Base-by-base conservation (phyloP, 1,140 invertebrate genomes). In the Megalopta genalis region DNA sequence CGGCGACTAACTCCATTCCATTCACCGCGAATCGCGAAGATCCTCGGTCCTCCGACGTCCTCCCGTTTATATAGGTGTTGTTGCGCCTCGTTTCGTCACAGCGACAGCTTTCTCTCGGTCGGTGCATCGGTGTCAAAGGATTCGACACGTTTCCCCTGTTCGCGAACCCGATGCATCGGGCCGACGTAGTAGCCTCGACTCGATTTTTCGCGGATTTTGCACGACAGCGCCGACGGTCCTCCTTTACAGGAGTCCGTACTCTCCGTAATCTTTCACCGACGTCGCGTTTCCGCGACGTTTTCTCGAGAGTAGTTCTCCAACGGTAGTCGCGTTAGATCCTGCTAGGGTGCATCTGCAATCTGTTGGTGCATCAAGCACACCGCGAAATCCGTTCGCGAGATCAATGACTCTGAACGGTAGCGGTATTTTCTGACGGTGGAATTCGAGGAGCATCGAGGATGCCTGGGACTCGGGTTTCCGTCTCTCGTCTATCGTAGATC, bases 341-440 rank as follows among this genome's bases (percentile, higher is more conserved):
- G 32, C 10, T 12, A 57, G 68, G 46, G 60, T 78, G 76, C 60
- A 78, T 72, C 69, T 72, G 76, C 68, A 71, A 78, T 78, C 76
- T 78, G 49, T 27, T 65, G 76, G 76, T 78, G 76, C 76, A 72
- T 72, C 27, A 54, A 32, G 32, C 32, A 21, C 3, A 76, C 9
- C 27, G 18, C 18, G 67, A 63, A 77, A 42, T 71, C 3, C 27
- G 57, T 32, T 6, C 18, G 18, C 14, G 32, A 57, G 68, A 78
- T 72, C 68, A 78, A 23, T 72, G 60, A 78, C 37, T 52, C 49
- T 18, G 16, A 14, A 14, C 10, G 10, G 39, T 9, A 46, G 10
- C 14, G 42, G 42, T 14, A 46, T 46, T 14, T 1, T 46, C 10
- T 2, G 42, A 46, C 32, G 32, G 32, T 2, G 32, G 4, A 32